A percentile compares a stretch with the other conserved stretches of the same genome.
Evolutionary conservation across 1,140 invertebrate species (phyloP).

Genomic region (Drosophila serrata): DNA sequence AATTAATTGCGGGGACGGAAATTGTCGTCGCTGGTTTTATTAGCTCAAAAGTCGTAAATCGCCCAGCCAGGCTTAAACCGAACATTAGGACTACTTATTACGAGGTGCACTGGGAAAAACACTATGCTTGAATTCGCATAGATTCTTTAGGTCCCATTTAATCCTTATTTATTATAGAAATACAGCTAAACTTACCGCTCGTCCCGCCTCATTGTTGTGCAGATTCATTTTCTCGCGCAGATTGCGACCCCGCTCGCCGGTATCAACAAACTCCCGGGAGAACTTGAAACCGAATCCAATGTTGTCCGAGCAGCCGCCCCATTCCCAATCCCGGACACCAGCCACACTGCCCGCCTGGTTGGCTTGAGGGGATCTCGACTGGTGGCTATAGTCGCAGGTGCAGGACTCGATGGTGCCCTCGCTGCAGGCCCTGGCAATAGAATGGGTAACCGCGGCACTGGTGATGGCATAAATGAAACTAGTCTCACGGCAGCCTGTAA

Average conservation of each 20-base stretch:
- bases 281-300: constrained; percentile 97
- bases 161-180: background rate
- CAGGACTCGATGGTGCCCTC: constrained; percentile 98
- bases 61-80: constrained; percentile 20
- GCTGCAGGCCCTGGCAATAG: constrained; percentile 96
- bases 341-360: constrained; percentile 86
- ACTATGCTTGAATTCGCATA: too few species aligned
- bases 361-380: constrained; percentile 87
- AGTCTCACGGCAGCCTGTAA: constrained; percentile 95
- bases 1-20: constrained; percentile 65
- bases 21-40: constrained; percentile 67
- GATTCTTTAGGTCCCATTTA: background rate
- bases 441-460: constrained; percentile 97
- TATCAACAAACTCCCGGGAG: constrained; percentile 96
- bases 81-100: constrained; percentile 27
- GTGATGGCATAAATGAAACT: constrained; percentile 99
- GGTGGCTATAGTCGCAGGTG: constrained; percentile 96
- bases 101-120: background rate
- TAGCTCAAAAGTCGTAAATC: constrained; percentile 45
- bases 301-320: constrained; percentile 98
- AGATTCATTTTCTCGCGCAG: constrained; percentile 97
- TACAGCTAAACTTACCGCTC: constrained; percentile 91
- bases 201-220: constrained; percentile 98
- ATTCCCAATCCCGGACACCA: constrained; percentile 94
- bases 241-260: constrained; percentile 95